Percentiles rank a stretch among this genome's conserved stretches.
Evolutionary conservation across 1,140 invertebrate genomes (phyloP).

Genomic region (Cecropterus lyciades): DNA sequence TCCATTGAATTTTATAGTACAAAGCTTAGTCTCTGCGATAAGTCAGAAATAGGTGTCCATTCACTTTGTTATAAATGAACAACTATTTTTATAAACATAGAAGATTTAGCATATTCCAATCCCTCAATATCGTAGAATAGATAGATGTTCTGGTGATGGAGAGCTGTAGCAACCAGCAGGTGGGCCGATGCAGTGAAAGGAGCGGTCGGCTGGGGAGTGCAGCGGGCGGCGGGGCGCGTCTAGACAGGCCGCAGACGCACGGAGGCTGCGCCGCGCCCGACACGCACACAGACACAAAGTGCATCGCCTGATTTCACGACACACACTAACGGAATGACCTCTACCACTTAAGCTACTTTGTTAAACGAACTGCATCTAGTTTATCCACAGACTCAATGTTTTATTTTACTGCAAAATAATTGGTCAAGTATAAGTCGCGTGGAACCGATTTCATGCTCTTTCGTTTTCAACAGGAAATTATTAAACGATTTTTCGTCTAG

Average conservation of each 20-base stretch:
- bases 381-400: slow-evolving; percentile 6
- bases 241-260: slow-evolving; percentile 81
- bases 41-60: too few species aligned
- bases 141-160: slow-evolving; percentile 12
- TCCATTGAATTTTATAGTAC: too few species aligned
- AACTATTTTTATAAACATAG: too few species aligned
- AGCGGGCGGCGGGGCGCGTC: slow-evolving; percentile 52
- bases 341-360: slow-evolving; percentile 51
- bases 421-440: too few species aligned
- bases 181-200: slow-evolving; percentile 59
- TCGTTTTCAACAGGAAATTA: too few species aligned
- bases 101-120: too few species aligned
- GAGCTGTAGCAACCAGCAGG: slow-evolving; percentile 38
- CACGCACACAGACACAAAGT: slow-evolving; percentile 60
- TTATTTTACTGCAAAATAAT: slow-evolving; percentile 9
- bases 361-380: slow-evolving; percentile 44
- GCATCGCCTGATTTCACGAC: slow-evolving; percentile 60
- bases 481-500: too few species aligned
- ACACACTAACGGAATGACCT: slow-evolving; percentile 58
- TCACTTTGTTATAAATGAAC: too few species aligned
- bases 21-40: too few species aligned
- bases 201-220: slow-evolving; percentile 31
- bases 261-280: slow-evolving; percentile 74
- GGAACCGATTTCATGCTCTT: too few species aligned
- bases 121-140: too few species aligned